Evolutionary conservation across 2,113 vertebrate genomes (phyloP).

Genomic region (Notiomystis cincta): DNA sequence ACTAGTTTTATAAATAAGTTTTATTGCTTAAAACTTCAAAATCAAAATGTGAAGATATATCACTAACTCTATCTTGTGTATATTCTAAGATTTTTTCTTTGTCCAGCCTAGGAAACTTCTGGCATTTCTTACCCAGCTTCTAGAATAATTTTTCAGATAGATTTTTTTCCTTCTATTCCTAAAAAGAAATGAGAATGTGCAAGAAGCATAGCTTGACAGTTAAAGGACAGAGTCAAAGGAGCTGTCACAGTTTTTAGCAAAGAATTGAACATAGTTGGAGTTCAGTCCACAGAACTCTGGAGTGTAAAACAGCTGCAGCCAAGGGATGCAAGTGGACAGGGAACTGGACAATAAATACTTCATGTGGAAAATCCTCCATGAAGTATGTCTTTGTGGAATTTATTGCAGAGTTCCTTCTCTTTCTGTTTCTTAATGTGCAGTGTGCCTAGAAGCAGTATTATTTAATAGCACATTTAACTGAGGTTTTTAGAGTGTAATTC

Average conservation of each 20-base stretch:
- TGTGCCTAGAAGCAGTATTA: neutral
- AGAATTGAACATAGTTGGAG: neutral
- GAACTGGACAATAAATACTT: neutral
- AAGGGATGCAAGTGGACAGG: neutral
- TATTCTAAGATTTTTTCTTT: rapidly evolving
- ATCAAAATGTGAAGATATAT: neutral
- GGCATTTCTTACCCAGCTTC: neutral
- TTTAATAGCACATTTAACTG: neutral
- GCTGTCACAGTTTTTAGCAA: neutral
- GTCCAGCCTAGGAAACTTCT: neutral
- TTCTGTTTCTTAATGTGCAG: neutral
- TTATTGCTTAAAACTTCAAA: neutral
- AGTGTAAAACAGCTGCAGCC: neutral
- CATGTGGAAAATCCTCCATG: neutral
- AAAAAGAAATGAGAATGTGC: neutral
- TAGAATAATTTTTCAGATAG: neutral
- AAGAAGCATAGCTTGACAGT: neutral
- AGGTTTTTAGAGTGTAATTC: neutral
- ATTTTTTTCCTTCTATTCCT: neutral
- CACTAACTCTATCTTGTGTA: neutral
- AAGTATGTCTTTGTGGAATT: neutral
- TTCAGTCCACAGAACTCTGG: neutral
- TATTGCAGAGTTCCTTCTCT: neutral
- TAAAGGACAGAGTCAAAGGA: neutral
- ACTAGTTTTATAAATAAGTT: neutral